Percentiles rank a stretch among this genome's conserved stretches.
Evolutionary conservation across 2,888 invertebrate species (phyloP).

Genomic region (Erynnis tages): DNA sequence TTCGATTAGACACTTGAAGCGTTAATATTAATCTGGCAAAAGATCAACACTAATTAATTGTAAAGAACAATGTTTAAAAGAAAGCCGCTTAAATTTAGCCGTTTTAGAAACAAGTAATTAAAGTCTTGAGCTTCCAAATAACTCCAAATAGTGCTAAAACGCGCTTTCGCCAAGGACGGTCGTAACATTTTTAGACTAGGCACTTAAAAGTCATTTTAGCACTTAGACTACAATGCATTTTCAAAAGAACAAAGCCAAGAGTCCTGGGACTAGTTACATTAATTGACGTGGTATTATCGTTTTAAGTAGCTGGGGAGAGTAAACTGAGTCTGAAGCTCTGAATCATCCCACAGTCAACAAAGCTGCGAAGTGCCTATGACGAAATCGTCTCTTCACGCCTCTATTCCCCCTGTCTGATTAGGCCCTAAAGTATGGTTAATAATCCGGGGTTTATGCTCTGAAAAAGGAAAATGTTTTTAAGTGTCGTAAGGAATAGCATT

Average conservation of each 20-base stretch:
- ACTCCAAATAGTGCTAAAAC: slow-evolving; percentile 14
- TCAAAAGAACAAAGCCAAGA: slow-evolving; percentile 24
- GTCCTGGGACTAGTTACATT: slow-evolving; percentile 23
- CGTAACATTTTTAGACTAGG: slow-evolving; percentile 26
- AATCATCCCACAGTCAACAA: slow-evolving; percentile 20
- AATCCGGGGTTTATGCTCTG: slow-evolving; percentile 15
- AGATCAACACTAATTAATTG: no score
- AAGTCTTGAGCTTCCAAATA: slow-evolving; percentile 4
- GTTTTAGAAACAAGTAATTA: slow-evolving; percentile 11
- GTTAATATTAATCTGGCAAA: no score
- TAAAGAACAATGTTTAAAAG: no score
- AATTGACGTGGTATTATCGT: slow-evolving; percentile 25
- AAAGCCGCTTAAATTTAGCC: background rate
- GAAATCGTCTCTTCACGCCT: slow-evolving; percentile 26
- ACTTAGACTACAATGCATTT: slow-evolving; percentile 24
- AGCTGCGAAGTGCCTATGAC: slow-evolving; percentile 17
- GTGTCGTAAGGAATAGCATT: slow-evolving; percentile 22
- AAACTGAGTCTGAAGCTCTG: slow-evolving; percentile 12
- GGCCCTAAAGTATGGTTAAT: slow-evolving; percentile 24
- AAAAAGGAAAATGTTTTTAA: slow-evolving; percentile 22
- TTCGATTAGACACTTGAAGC: no score
- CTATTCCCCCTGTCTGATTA: slow-evolving; percentile 24
- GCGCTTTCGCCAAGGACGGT: slow-evolving; percentile 16
- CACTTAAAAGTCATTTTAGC: slow-evolving; percentile 22
- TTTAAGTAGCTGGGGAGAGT: slow-evolving; percentile 22